A percentile compares a stretch with the other conserved stretches of the same genome.
These are phyloP conservation scores for Mayetiola destructor DNA, from an alignment of 2,888 invertebrate species.

Conservation along the genomic window DNA sequence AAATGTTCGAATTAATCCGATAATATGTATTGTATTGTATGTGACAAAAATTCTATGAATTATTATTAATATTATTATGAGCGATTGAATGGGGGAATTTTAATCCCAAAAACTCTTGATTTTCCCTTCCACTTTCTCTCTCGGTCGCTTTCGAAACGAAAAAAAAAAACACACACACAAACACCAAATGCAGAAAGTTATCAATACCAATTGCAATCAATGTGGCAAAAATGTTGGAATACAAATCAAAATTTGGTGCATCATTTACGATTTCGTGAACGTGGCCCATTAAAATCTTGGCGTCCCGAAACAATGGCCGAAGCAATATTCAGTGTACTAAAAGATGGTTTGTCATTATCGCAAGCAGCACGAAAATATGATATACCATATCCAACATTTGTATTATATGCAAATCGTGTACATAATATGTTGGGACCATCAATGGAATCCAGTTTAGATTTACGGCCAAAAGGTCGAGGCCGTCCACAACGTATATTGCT, in stretches of 20 bases:
- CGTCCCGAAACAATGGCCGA: slow-evolving; percentile 90
- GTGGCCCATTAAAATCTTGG: slow-evolving; percentile 87
- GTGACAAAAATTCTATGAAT: no score
- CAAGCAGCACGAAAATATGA: slow-evolving; percentile 88
- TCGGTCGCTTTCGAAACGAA: background rate
- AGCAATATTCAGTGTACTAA: slow-evolving; percentile 81
- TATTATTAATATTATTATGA: no score
- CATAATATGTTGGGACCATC: slow-evolving; percentile 91
- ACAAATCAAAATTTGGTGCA: slow-evolving; percentile 83
- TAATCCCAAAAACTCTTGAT: no score
- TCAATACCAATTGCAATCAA: slow-evolving; percentile 85
- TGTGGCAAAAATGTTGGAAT: slow-evolving; percentile 95
- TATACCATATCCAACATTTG: slow-evolving; percentile 89
- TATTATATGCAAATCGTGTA: slow-evolving; percentile 80
- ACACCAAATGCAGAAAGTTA: slow-evolving; percentile 71
- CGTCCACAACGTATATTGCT: slow-evolving; percentile 79
- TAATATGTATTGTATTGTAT: no score
- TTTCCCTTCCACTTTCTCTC: no score
- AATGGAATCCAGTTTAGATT: slow-evolving; percentile 78
- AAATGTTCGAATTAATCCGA: background rate
- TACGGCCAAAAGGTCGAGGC: slow-evolving; percentile 81
- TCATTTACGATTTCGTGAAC: slow-evolving; percentile 78
- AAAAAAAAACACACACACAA: no score
- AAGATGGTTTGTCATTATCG: slow-evolving; percentile 75
- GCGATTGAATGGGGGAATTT: no score